Evolutionary conservation across 2,113 vertebrate species (phyloP), one percentile per base, ranked within the genome.

Genomic region (Naja naja): DNA sequence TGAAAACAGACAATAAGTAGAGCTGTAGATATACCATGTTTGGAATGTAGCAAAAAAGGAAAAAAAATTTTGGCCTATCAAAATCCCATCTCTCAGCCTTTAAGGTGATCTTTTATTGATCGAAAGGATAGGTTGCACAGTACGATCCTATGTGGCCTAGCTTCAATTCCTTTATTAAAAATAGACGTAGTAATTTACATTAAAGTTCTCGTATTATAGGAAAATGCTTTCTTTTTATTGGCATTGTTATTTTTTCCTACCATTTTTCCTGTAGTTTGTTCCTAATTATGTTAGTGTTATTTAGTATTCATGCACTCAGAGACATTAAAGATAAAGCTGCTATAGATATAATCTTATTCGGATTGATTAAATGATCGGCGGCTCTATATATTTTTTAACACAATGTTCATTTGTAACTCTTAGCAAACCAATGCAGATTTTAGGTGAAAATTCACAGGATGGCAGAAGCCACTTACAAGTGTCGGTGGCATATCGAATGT

Each of bases 401-500:
- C n/a, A 74, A 43, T 4, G 34, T 43, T 81, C 34, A 43, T 81
- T 81, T 43, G 18, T 22, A 86, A 18, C 95, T 30, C 74, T 93
- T 93, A 89, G 6, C 58, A 87, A 90, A 8, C 74, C n/a, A 96
- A 89, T 1, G 43, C 1, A 56, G 47, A 18, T 1, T 87, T 60
- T 23, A 25, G 3, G 39, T 25, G 60, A 91, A 95, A 69, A 3
- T 34, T 0, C 30, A 27, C 93, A 27, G 0, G 4, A 34, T 3
- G 91, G 91, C 94, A 23, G 1, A 10, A 43, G n/a, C 34, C 54
- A 98, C 99, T 99, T 97, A 99, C 99, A 99, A 95, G 99, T 99
- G 97, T 99, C 99, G 98, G 99, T 99, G 96, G 99, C 99, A 93
- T 99, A 99, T 98, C 99, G 98, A 95, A 99, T 99, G 98, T 99